Base-by-base conservation (phyloP, 2,888 invertebrate genomes). In the Tetragonula carbonaria region DNA sequence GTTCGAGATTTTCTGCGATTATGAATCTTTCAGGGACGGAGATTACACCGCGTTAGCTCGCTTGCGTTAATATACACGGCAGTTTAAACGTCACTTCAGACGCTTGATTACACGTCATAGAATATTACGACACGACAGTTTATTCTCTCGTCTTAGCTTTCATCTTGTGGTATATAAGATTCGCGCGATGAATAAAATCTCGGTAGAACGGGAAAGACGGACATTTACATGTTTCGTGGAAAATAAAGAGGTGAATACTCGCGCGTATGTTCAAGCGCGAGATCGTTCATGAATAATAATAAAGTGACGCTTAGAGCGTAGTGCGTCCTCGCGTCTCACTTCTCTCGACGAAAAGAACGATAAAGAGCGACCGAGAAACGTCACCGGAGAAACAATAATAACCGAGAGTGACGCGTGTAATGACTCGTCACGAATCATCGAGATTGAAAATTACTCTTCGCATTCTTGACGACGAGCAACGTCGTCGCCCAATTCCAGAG, bases 221-320 rank as follows among this genome's bases (percentile, higher is more conserved):
- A 14, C 21, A 57, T 14, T 5, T 59, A n/a, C n/a, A 59, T 59
- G 13, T 23, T 59, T 59, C 2, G 5, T 14, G 14, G n/a, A n/a
- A n/a, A n/a, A 14, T 57, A 14, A 57, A n/a, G 5, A 57, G 57
- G 14, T 13, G 14, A n/a, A 57, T 28, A 57, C n/a, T 13, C 5
- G n/a, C n/a, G n/a, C n/a, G n/a, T 57, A 57, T n/a, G 14, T 57
- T 14, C n/a, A 4, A 14, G 57, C 13, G n/a, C 13, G 13, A 57
- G 23, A n/a, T 59, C 57, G 14, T 59, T 59, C 14, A 59, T 59
- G 57, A 59, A 59, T 59, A 59, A 59, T 59, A 59, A n/a, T 59
- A 23, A 59, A 59, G 5, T n/a, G 14, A 14, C 23, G 14, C 14
- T 57, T n/a, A 14, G 13, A n/a, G 14, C n/a, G 0, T n/a, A n/a